These are phyloP conservation scores for Andrena camellia DNA, from an alignment of 2,888 invertebrate genomes.

Conservation along the genomic window DNA sequence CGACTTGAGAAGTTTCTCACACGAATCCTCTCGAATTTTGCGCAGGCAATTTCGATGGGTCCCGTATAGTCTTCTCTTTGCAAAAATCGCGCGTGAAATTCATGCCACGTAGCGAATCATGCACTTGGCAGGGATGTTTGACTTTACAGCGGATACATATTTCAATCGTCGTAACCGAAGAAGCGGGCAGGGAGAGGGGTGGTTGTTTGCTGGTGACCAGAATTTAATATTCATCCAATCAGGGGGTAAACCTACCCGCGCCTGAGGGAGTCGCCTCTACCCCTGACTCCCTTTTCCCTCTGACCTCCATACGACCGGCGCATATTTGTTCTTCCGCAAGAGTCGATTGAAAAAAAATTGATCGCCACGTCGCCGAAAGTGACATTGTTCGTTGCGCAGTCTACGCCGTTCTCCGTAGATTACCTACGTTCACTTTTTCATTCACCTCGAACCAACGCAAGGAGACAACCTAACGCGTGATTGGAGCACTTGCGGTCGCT, in stretches of 20 bases:
- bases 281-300: conserved; percentile 51
- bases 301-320: conserved; percentile 54
- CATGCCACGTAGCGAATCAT: conserved; percentile 75
- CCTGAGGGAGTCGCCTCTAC: conserved; percentile 71
- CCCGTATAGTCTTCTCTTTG: background rate
- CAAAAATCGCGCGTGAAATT: conserved; percentile 62
- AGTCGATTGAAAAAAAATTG: conserved; percentile 75
- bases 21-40: background rate
- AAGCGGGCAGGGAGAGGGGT: conserved; percentile 58
- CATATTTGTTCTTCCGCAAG: conserved; percentile 74
- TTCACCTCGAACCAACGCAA: background rate
- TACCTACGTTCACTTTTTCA: too few species aligned
- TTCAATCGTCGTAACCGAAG: conserved; percentile 80
- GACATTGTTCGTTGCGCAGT: background rate
- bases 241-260: conserved; percentile 71
- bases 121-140: conserved; percentile 79
- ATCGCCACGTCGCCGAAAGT: conserved; percentile 39
- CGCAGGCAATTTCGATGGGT: background rate
- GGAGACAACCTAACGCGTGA: background rate
- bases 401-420: background rate
- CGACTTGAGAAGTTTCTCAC: background rate
- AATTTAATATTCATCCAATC: conserved; percentile 85
- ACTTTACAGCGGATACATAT: conserved; percentile 83
- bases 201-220: conserved; percentile 83
- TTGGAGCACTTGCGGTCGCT: background rate